Evolutionary conservation across 2,797 vertebrate species (phyloP).

Genomic region (Smutsia temminckii): DNA sequence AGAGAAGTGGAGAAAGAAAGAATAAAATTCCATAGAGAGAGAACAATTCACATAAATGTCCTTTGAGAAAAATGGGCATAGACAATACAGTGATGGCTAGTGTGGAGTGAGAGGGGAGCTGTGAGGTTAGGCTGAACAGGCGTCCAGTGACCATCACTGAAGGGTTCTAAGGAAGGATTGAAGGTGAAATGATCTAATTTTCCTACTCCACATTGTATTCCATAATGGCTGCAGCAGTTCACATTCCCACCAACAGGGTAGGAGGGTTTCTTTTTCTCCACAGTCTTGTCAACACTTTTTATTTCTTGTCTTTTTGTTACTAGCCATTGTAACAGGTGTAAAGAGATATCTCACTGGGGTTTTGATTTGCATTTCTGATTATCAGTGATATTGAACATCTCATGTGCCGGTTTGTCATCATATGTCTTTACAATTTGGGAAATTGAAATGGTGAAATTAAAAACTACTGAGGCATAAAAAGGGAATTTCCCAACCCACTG

Average conservation of each 20-base stretch:
- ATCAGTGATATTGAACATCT: no score
- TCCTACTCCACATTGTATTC: no score
- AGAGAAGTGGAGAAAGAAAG: background rate
- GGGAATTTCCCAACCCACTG: conserved; percentile 72
- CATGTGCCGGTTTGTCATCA: no score
- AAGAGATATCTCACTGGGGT: no score
- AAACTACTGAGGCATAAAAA: conserved; percentile 81
- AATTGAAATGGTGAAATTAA: conserved; percentile 83
- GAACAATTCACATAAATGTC: background rate
- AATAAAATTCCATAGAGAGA: background rate
- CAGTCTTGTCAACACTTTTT: no score
- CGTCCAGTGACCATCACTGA: background rate
- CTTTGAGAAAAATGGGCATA: background rate
- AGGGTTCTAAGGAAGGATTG: background rate
- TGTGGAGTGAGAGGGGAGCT: background rate
- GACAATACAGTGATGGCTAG: no score
- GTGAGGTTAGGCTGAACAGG: background rate
- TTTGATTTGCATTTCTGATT: no score
- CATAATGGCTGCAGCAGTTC: no score
- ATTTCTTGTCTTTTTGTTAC: no score
- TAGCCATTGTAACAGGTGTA: no score
- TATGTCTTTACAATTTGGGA: conserved; percentile 68
- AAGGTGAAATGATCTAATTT: background rate
- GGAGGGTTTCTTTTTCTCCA: no score
- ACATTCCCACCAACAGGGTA: no score